Evolutionary conservation across 2,797 vertebrate species (phyloP), one percentile per base, ranked within the genome.

Genomic region (Gadopsis marmoratus): DNA sequence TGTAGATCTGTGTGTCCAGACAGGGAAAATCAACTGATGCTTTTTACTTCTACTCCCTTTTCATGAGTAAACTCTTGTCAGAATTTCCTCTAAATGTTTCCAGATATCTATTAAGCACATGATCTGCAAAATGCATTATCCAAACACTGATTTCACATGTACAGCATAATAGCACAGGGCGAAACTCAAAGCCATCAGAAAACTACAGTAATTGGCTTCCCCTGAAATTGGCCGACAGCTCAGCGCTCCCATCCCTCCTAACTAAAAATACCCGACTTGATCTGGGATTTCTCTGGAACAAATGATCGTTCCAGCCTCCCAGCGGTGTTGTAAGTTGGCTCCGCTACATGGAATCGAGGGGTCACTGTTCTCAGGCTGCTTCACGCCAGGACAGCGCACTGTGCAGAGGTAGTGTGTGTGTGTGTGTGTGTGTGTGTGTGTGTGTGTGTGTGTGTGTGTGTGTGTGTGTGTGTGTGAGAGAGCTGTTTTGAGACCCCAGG

Each of bases 201-300:
- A 70, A 69, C 16, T 39, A 51, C 41, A 82, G 48, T 78, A 56
- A 78, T 54, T 70, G 12, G 41, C 7, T 75, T 75, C 9, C 78
- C 8, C 33, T 80, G 61, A 76, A 82, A 78, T 37, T 31, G 11
- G 26, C 68, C 39, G 48, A 26, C 13, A 37, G 7, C 64, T 74
- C 55, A 39, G 45, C 2, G 12, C 71, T 88, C 73, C 64, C 82
- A 82, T 82, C 78, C 62, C 29, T 55, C 51, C 3, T 4, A 47
- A 72, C 77, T 82, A 86, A 81, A 89, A 84, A 87, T 82, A 88
- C 79, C 67, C 13, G 0, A 58, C 63, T 45, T 41, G 58, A 48
- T 82, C 58, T 71, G 82, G 74, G 83, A 85, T 77, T 71, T 83
- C 68, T 74, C 62, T 79, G 79, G 71, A 86, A 84, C 60, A 64